Base-by-base conservation (phyloP, 1,140 invertebrate species). In the Hypothenemus hampei region DNA sequence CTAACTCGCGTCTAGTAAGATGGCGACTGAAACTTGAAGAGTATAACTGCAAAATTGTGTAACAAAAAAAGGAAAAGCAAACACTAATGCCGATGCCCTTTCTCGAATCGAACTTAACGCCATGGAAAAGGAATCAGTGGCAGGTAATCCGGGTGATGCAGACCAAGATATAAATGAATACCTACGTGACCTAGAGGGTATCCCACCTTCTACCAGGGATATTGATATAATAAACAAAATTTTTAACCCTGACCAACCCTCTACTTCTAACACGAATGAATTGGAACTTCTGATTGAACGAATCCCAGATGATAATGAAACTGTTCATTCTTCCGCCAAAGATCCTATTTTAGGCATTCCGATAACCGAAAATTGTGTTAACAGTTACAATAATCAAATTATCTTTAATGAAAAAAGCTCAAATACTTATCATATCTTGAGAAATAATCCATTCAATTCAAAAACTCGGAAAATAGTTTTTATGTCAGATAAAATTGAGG, bases 21-120 rank as follows among this genome's bases (percentile, higher is more conserved):
- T 58, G 56, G 56, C 18, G 40, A 26, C 23, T 58, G 7, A 58
- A 52, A 39, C 23, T 58, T 24, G 37, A 49, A 20, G 56, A 58
- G 40, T 58, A 29, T 21, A 31, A 52, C 19, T 58, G 35, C 19
- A 22, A 45, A 6, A 40, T 46, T 1, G 46, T 43, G 7, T 52
- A 52, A n/a, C n/a, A 20, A 52, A 31, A 50, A 37, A 33, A 19
- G 56, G 31, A 18, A 37, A 22, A 37, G 13, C 15, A 36, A 58
- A 58, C 18, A 58, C 36, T 18, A 52, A 43, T 21, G 48, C 48
- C 6, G 56, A 51, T 21, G 48, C 48, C 15, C 20, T 58, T 5
- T 58, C 41, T 1, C 26, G 56, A 39, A 52, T 51, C 7, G 4
- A 46, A 22, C 29, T 58, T 13, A 24, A 57, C 18, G 19, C 37